Conservation (phyloP, 2,888 invertebrate species). For the Oxycera nigricornis region DNA sequence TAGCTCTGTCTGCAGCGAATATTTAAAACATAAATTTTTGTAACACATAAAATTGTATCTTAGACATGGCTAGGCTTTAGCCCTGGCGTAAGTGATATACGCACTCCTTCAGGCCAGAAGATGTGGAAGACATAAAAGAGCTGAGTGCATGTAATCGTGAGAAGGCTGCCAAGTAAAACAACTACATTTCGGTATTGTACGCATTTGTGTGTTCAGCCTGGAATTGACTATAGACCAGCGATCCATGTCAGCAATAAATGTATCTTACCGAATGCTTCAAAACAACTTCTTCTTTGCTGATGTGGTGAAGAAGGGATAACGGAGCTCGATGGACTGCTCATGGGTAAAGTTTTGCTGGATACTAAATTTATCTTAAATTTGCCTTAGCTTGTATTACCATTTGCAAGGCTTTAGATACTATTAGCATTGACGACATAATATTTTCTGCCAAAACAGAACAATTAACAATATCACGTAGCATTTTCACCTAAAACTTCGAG, state of each 20-base stretch:
- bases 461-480: too few species aligned
- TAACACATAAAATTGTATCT: constrained; percentile 46
- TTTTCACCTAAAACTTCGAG: neutral
- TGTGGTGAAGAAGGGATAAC: neutral
- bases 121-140: constrained; percentile 21
- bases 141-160: constrained; percentile 26
- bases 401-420: too few species aligned
- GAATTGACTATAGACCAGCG: constrained; percentile 28
- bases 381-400: too few species aligned
- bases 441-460: too few species aligned
- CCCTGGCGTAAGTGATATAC: constrained; percentile 31
- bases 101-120: constrained; percentile 10
- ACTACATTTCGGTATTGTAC: constrained; percentile 34
- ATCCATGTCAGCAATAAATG: neutral
- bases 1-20: constrained; percentile 9
- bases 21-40: constrained; percentile 46
- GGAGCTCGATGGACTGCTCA: neutral
- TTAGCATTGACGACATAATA: too few species aligned
- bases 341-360: too few species aligned
- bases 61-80: constrained; percentile 39
- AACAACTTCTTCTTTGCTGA: neutral
- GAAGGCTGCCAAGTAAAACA: constrained; percentile 33
- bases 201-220: constrained; percentile 20
- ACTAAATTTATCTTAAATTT: too few species aligned
- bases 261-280: constrained; percentile 17